These are phyloP conservation scores for Pipistrellus kuhlii DNA, from an alignment of 2,797 vertebrate species.

Conservation along the genomic window DNA sequence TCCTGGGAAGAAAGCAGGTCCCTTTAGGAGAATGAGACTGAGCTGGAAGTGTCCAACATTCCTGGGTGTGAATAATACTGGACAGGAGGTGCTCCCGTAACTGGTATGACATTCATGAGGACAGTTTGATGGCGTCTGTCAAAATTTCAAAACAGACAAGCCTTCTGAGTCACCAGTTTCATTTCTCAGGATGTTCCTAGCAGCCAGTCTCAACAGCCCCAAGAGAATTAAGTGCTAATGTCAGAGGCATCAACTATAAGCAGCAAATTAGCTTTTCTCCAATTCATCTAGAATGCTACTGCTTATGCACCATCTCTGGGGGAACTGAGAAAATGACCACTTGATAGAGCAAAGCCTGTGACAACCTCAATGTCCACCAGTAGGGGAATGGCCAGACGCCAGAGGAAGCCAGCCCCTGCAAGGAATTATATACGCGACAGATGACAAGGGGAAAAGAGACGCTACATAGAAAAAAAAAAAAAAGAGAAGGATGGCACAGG, in stretches of 20 bases:
- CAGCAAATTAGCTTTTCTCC: background rate
- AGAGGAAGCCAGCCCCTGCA: background rate
- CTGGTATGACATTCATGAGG: background rate
- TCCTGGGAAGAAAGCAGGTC: background rate
- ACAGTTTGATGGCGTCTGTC: background rate
- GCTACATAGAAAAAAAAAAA: too few species aligned
- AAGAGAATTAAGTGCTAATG: background rate
- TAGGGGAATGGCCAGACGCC: accelerated
- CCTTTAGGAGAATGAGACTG: background rate
- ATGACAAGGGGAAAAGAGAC: background rate
- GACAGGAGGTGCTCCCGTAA: background rate
- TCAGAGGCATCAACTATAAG: background rate
- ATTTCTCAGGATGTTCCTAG: background rate
- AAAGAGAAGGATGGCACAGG: background rate
- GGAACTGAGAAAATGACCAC: background rate
- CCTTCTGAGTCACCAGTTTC: background rate
- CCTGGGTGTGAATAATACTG: background rate
- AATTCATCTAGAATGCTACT: background rate
- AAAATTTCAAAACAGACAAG: background rate
- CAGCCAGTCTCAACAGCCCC: background rate
- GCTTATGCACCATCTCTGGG: background rate
- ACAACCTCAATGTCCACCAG: background rate
- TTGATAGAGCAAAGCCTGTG: background rate
- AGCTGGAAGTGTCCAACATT: background rate
- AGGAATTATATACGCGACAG: background rate